Percentiles rank a stretch among this genome's conserved stretches.
These are phyloP conservation scores for Siniperca obscura DNA, from an alignment of 2,797 vertebrate species.

Conservation along the genomic window DNA sequence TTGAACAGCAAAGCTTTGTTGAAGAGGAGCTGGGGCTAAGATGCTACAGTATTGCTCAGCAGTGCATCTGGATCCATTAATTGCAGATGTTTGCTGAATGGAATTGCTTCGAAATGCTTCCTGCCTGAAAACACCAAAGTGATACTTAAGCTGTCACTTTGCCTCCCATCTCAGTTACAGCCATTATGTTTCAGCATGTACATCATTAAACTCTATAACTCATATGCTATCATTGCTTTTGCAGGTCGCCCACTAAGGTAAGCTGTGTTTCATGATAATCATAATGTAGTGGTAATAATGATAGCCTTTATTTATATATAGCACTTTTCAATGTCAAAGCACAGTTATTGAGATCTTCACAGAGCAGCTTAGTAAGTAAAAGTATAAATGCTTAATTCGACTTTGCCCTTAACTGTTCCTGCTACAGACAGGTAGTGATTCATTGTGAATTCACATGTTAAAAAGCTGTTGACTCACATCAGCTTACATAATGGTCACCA, in stretches of 20 bases:
- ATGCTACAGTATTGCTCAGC: slow-evolving; percentile 32
- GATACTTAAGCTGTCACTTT: slow-evolving; percentile 45
- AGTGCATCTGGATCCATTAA: slow-evolving; percentile 33
- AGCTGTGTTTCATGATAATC: slow-evolving; percentile 52
- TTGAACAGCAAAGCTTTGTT: slow-evolving; percentile 49
- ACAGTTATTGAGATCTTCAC: neutral
- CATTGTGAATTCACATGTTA: slow-evolving; percentile 35
- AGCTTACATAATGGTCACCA: slow-evolving; percentile 43
- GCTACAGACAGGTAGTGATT: slow-evolving; percentile 26
- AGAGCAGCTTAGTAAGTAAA: neutral
- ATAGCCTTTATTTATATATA: slow-evolving; percentile 18
- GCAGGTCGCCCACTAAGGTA: slow-evolving; percentile 87
- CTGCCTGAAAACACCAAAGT: slow-evolving; percentile 35
- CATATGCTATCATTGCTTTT: slow-evolving; percentile 57
- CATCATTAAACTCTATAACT: slow-evolving; percentile 45
- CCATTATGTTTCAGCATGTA: slow-evolving; percentile 28
- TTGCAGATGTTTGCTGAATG: slow-evolving; percentile 50
- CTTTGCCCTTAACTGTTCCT: slow-evolving; percentile 1
- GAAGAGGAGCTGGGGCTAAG: slow-evolving; percentile 27
- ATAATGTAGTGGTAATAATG: slow-evolving; percentile 1
- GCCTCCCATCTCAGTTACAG: slow-evolving; percentile 33
- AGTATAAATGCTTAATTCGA: neutral
- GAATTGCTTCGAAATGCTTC: slow-evolving; percentile 46
- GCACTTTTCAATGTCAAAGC: slow-evolving; percentile 19
- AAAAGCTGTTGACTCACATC: slow-evolving; percentile 50